Evolutionary conservation across 2,888 invertebrate species (phyloP).

Genomic region (Cephus pygmeus): DNA sequence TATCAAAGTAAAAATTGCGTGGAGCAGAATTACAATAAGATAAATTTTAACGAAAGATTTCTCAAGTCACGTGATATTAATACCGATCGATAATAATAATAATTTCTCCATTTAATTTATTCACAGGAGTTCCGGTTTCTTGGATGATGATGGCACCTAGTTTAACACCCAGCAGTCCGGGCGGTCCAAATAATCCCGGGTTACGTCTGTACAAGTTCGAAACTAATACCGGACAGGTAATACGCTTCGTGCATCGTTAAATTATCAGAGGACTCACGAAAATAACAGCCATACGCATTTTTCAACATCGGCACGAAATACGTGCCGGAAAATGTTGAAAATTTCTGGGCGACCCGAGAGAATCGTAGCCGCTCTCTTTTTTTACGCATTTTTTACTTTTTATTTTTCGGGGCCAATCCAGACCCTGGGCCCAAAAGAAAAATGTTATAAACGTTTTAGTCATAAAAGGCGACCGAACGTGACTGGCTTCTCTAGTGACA

Average conservation of each 20-base stretch:
- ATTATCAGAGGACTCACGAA: background rate
- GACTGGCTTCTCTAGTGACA: background rate
- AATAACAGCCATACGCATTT: background rate
- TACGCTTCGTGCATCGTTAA: constrained; percentile 31
- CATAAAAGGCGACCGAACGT: background rate
- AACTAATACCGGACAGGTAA: constrained; percentile 85
- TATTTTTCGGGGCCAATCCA: background rate
- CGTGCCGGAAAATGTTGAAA: background rate
- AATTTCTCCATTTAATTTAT: background rate
- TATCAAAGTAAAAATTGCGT: background rate
- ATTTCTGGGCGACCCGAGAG: background rate
- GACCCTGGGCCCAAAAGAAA: background rate
- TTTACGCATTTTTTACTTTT: background rate
- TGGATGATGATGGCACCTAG: constrained; percentile 91
- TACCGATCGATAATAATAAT: background rate
- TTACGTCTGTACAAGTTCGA: constrained; percentile 91
- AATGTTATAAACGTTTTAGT: background rate
- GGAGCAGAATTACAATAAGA: background rate
- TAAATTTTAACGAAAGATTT: background rate
- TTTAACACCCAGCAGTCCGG: constrained; percentile 84
- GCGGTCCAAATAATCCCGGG: constrained; percentile 88
- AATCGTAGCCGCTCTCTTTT: background rate
- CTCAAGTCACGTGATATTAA: background rate
- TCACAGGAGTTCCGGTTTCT: constrained; percentile 82
- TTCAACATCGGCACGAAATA: background rate